Evolutionary conservation across 1,140 invertebrate genomes (phyloP).

Genomic region (Brachionus calyciflorus): DNA sequence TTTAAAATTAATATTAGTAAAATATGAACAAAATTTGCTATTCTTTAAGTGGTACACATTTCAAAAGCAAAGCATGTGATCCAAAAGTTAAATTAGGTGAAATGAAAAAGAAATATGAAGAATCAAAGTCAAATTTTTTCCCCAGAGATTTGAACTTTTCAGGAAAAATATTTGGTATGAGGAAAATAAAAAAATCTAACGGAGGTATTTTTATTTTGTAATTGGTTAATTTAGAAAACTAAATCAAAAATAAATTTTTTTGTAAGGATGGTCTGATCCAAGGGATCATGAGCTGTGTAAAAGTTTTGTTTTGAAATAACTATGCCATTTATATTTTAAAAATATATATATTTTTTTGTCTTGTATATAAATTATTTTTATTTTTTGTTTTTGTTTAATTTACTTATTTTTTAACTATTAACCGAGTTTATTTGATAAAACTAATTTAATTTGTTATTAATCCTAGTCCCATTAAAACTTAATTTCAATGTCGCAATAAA

Average conservation of each 20-base stretch:
- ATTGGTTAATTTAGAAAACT: background rate
- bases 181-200: slow-evolving; percentile 32
- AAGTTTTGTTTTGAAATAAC: background rate
- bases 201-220: background rate
- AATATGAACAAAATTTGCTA: background rate
- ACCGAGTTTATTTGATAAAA: too few species aligned
- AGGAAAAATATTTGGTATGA: background rate
- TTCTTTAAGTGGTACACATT: slow-evolving; percentile 12
- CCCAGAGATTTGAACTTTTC: background rate
- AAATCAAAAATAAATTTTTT: background rate
- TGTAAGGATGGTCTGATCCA: slow-evolving; percentile 18
- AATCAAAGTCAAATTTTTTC: background rate
- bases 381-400: background rate
- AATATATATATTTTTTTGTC: too few species aligned
- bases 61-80: slow-evolving; percentile 10
- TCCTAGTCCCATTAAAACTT: too few species aligned
- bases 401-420: background rate
- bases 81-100: background rate
- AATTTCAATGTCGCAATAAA: too few species aligned
- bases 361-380: background rate
- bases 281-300: slow-evolving; percentile 28
- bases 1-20: background rate
- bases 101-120: background rate
- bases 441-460: too few species aligned
- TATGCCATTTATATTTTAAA: too few species aligned